phyloP scores from a whole-genome alignment of 2,888 invertebrate genomes.

The Stenodema calcarata region DNA sequence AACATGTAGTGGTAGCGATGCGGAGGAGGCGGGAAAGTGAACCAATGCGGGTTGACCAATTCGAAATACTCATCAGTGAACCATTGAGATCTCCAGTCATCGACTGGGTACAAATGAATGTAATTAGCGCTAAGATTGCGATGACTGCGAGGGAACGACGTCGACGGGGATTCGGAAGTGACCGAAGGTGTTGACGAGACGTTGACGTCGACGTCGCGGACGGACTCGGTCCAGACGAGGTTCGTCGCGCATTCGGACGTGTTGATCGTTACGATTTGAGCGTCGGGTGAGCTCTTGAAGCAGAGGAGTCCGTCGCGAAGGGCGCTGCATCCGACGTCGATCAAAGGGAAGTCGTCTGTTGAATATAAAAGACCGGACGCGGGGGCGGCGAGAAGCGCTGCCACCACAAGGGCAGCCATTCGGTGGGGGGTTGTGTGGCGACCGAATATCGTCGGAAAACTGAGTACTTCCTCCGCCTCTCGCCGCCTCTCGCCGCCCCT shows the following conservation, averaged over 20 bases:
- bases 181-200: neutral
- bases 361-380: neutral
- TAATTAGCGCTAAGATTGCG: neutral
- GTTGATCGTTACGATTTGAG: neutral
- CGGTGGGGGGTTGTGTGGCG: neutral
- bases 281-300: neutral
- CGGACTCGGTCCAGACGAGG: neutral
- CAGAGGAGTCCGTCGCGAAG: neutral
- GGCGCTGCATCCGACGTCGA: neutral
- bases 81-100: constrained; percentile 15
- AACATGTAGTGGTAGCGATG: constrained; percentile 34
- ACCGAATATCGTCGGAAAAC: neutral
- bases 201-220: neutral
- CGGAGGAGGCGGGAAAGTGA: constrained; percentile 21
- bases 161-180: neutral
- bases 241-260: neutral
- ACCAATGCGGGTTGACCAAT: constrained; percentile 40
- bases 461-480: no score
- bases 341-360: neutral
- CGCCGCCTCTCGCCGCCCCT: neutral
- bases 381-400: neutral
- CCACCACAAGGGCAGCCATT: neutral
- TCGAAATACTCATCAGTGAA: constrained; percentile 35
- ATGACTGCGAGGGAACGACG: neutral
- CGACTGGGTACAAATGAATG: constrained; percentile 15